Conservation (phyloP, 2,113 vertebrate species). For the Tetraodon nigroviridis region DNA sequence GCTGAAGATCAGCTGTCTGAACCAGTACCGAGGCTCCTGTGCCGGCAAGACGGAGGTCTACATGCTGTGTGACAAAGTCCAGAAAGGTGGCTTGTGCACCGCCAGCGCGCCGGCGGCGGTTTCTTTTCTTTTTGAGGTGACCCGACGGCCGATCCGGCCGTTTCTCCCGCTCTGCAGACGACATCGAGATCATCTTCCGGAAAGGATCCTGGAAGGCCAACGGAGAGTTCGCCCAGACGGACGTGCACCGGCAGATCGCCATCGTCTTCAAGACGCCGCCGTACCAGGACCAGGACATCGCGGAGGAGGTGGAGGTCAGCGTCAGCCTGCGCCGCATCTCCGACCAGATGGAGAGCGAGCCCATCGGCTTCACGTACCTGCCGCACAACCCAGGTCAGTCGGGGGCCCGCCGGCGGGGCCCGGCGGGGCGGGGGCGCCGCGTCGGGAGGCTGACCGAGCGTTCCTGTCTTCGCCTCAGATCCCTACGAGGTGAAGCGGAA, state of each 20-base stretch:
- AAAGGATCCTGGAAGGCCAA: slow-evolving; percentile 81
- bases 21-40: slow-evolving; percentile 79
- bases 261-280: slow-evolving; percentile 89
- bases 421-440: neutral
- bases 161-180: slow-evolving; percentile 67
- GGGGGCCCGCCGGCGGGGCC: no score
- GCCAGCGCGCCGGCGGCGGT: no score
- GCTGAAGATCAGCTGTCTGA: slow-evolving; percentile 86
- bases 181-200: slow-evolving; percentile 86
- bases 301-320: slow-evolving; percentile 75
- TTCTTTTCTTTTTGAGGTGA: neutral
- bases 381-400: slow-evolving; percentile 78
- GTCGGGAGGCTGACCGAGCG: neutral
- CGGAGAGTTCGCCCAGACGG: slow-evolving; percentile 87
- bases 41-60: slow-evolving; percentile 86
- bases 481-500: slow-evolving; percentile 77
- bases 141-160: neutral
- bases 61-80: slow-evolving; percentile 93
- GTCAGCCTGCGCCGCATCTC: slow-evolving; percentile 82
- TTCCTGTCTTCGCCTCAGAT: slow-evolving; percentile 59
- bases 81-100: slow-evolving; percentile 81
- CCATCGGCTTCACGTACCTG: slow-evolving; percentile 80
- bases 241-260: slow-evolving; percentile 90
- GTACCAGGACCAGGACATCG: slow-evolving; percentile 81
- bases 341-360: slow-evolving; percentile 85